Evolutionary conservation across 2,113 vertebrate genomes (phyloP).

Genomic region (Progne subis): DNA sequence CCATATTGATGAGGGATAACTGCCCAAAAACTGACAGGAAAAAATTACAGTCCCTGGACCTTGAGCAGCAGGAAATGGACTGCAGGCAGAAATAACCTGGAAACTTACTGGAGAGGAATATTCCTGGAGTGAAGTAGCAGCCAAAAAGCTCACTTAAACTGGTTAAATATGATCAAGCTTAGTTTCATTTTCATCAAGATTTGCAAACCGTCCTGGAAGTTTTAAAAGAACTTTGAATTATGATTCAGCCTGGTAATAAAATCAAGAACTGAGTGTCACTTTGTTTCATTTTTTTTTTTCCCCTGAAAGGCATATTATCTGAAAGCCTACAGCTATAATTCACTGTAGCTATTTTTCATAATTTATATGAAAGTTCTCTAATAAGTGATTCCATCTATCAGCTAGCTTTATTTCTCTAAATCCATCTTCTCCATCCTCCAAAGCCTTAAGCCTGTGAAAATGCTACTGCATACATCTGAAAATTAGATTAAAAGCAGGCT

Average conservation of each 20-base stretch:
- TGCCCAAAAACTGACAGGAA: neutral
- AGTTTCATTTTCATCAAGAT: neutral
- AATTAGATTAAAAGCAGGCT: neutral
- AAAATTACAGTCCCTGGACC: neutral
- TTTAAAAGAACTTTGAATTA: conserved; percentile 38
- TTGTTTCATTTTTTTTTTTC: conserved; percentile 28
- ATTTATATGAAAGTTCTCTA: conserved; percentile 41
- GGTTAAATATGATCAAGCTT: neutral
- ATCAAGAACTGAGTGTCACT: neutral
- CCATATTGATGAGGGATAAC: neutral
- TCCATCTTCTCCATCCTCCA: neutral
- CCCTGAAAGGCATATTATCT: conserved; percentile 43
- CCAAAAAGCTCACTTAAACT: conserved; percentile 1
- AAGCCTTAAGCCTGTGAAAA: neutral
- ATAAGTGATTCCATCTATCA: conserved; percentile 30
- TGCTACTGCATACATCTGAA: neutral
- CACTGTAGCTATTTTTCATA: conserved; percentile 39
- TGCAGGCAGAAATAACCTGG: neutral
- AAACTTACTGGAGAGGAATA: neutral
- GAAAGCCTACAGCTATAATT: conserved; percentile 37
- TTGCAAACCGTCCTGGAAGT: neutral
- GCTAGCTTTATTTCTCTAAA: conserved; percentile 23
- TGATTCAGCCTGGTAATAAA: conserved; percentile 9
- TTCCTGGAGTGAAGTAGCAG: neutral
- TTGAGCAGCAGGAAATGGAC: neutral